phyloP scores from a whole-genome alignment of 2,888 invertebrate genomes.

The Drosophila villosipedis region DNA sequence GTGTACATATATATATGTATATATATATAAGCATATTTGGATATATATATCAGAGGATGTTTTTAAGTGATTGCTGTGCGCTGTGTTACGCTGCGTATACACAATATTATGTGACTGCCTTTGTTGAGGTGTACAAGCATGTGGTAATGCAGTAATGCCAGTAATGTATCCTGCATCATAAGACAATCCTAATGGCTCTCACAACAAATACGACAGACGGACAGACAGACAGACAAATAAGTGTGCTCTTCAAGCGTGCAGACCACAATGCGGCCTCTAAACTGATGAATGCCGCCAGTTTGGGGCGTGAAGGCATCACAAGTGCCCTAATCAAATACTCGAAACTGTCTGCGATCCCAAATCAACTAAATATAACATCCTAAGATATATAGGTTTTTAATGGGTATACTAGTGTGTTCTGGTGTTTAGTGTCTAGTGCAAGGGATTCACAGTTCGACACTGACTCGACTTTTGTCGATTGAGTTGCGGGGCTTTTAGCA shows the following conservation, averaged over 20 bases:
- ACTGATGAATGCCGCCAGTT: conserved; percentile 6
- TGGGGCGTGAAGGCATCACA: no score
- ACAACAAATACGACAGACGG: conserved; percentile 3
- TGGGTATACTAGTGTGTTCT: background rate
- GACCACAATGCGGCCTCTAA: conserved; percentile 16
- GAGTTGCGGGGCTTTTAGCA: conserved; percentile 13
- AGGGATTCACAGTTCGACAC: conserved; percentile 10
- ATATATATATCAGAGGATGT: background rate
- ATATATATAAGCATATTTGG: background rate
- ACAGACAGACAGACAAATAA: conserved; percentile 14
- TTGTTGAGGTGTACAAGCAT: background rate
- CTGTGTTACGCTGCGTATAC: conserved; percentile 29
- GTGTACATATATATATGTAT: background rate
- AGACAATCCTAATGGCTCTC: conserved; percentile 34
- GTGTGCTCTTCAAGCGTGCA: background rate
- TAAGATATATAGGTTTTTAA: no score
- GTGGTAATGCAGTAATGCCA: conserved; percentile 24
- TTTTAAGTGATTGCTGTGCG: background rate
- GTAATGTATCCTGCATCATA: conserved; percentile 23
- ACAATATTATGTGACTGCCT: background rate
- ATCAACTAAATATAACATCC: background rate
- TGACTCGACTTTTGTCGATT: background rate
- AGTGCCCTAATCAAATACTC: background rate
- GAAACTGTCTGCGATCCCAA: background rate
- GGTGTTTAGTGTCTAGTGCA: background rate